phyloP scores from a whole-genome alignment of 2,113 vertebrate genomes.

The Romanogobio albipinnatus region DNA sequence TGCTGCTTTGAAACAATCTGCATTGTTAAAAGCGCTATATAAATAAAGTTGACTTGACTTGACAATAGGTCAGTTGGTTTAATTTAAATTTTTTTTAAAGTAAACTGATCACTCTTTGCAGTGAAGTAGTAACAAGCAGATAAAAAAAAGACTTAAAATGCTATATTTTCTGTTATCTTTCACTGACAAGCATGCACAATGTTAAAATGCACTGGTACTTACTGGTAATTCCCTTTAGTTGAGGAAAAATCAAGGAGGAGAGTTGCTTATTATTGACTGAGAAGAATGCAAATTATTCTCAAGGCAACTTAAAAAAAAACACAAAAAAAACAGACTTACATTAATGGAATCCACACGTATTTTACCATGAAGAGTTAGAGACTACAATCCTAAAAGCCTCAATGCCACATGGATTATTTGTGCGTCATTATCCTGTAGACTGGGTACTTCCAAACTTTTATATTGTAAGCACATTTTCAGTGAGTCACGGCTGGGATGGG shows the following conservation, averaged over 20 bases:
- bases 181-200: not conserved
- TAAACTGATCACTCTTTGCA: too few species aligned
- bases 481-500: not conserved
- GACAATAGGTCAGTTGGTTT: too few species aligned
- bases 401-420: constrained; percentile 35
- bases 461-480: too few species aligned
- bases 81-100: too few species aligned
- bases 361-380: constrained; percentile 6
- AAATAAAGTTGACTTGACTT: too few species aligned
- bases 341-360: not conserved
- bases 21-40: too few species aligned
- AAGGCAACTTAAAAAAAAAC: not conserved
- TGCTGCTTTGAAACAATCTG: too few species aligned
- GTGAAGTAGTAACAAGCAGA: too few species aligned
- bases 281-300: constrained; percentile 53
- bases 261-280: too few species aligned
- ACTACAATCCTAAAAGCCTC: constrained; percentile 21
- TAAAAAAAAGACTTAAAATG: not conserved
- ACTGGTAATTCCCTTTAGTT: constrained; percentile 44
- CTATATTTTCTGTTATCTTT: not conserved
- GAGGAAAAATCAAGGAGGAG: constrained; percentile 31
- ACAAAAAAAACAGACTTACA: constrained; percentile 1
- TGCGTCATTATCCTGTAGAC: constrained; percentile 44
- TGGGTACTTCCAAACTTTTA: not conserved
- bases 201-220: constrained; percentile 36